Evolutionary conservation across 1,140 invertebrate species (phyloP).

Genomic region (Lepidurus arcticus): DNA sequence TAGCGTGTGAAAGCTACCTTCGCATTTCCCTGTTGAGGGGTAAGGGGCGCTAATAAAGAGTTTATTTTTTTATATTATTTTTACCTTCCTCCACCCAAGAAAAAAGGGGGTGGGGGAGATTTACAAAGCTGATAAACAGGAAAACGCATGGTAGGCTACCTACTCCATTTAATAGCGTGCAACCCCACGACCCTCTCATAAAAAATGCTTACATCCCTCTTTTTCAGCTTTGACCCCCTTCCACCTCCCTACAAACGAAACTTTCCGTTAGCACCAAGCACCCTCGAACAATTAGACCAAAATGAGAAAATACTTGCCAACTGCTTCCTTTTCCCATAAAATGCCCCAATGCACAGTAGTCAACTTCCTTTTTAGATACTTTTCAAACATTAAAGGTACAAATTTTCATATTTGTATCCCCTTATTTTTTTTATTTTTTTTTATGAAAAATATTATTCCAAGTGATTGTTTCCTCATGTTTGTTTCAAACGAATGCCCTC

Average conservation of each 20-base stretch:
- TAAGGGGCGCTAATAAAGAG: background rate
- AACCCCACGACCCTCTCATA: conserved; percentile 2
- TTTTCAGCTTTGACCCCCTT: background rate
- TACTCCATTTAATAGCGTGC: conserved; percentile 18
- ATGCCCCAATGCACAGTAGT: background rate
- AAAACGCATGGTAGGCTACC: background rate
- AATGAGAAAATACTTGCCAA: background rate
- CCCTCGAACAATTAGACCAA: conserved; percentile 1
- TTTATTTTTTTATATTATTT: background rate
- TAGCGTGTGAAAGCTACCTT: conserved; percentile 19
- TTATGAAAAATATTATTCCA: too few species aligned
- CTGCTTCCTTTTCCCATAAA: conserved; percentile 21
- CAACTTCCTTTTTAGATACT: conserved; percentile 5
- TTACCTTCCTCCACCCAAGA: background rate
- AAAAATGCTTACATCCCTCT: background rate
- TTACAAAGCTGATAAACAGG: background rate
- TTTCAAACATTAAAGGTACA: background rate
- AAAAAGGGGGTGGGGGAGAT: background rate
- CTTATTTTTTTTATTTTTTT: too few species aligned
- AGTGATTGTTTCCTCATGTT: too few species aligned
- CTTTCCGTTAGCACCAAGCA: background rate
- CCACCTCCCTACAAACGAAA: background rate
- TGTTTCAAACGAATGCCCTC: too few species aligned
- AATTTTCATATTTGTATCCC: background rate
- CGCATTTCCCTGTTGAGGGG: background rate